Evolutionary conservation across 2,113 vertebrate genomes (phyloP), one percentile per base, ranked within the genome.

Genomic region (Okapia johnstoni): DNA sequence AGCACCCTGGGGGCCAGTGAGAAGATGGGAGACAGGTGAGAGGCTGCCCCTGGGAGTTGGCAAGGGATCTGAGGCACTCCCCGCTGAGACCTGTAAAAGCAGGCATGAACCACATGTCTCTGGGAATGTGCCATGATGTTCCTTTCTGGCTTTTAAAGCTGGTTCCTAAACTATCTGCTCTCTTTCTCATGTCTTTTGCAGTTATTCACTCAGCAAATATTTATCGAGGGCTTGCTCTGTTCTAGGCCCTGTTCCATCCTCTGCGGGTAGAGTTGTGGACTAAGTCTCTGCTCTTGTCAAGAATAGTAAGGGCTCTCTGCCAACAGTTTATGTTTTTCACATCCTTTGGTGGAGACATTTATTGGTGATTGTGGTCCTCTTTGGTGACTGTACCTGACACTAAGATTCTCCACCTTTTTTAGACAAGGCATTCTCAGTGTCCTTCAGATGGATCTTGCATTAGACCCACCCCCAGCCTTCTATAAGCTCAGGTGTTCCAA

Each of bases 1-100:
- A 99, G 98, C 95, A 99, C 98, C 0, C 89, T 99, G 97, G 99
- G 99, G 4, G 98, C 98, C 89, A 99, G 98, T 10, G 99, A 99
- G 91, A 98, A 98, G 0, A 98, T 99, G 36, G 99, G 99, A 99
- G 99, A 99, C 98, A 99, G 99, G 99, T 99, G 77, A 85, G 94
- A 55, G 94, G 30, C 16, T 6, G 26, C 19, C 33, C 33, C 48
- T 33, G 48, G 33, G 48, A 80, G 36, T 11, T 8, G 6, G 73
- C 6, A 26, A 73, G 36, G 33, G 26, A 40, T 80, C 46, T 19
- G 58, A 54, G 0, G 7, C 14, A 12, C 28, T 26, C 25, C 43
- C 6, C n/a, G 12, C 36, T 0, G 17, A 60, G 52, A 40, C 54
- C 10, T 61, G 30, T 77, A 70, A 81, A 52, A 66, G 21, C 40